These are phyloP conservation scores for Loripinus fragilis DNA, from an alignment of 2,888 invertebrate species.

Conservation along the genomic window DNA sequence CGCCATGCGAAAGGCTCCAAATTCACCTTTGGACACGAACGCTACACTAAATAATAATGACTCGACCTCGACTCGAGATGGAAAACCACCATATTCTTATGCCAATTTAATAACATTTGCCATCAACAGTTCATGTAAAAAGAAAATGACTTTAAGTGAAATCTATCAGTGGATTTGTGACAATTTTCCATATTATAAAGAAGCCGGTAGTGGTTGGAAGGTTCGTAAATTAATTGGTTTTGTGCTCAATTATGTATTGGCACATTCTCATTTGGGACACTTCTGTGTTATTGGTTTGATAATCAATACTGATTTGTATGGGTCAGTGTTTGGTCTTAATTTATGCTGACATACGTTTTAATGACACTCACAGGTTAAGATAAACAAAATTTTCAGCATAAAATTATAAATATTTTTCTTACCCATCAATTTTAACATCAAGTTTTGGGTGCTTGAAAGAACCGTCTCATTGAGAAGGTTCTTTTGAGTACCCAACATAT, in stretches of 20 bases:
- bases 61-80: constrained; percentile 77
- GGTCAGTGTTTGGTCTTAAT: too few relatives aligned
- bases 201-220: constrained; percentile 89
- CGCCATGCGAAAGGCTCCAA: constrained; percentile 77
- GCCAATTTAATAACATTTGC: constrained; percentile 89
- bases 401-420: too few relatives aligned
- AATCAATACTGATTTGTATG: constrained; percentile 10
- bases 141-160: constrained; percentile 90
- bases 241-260: background rate
- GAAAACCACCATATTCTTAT: constrained; percentile 86
- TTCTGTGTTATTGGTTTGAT: background rate
- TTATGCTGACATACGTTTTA: too few relatives aligned
- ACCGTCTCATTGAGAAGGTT: too few relatives aligned
- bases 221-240: constrained; percentile 83
- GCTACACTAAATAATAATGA: constrained; percentile 76
- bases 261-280: background rate
- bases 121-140: constrained; percentile 87
- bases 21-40: constrained; percentile 78
- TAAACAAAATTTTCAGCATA: too few relatives aligned
- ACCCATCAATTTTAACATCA: too few relatives aligned
- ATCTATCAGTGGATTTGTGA: constrained; percentile 90
- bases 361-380: too few relatives aligned
- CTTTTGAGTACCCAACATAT: too few relatives aligned
- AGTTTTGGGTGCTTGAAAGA: too few relatives aligned
- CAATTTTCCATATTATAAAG: constrained; percentile 89